phyloP scores from a whole-genome alignment of 2,888 invertebrate species.

The Ichneumon xanthorius region DNA sequence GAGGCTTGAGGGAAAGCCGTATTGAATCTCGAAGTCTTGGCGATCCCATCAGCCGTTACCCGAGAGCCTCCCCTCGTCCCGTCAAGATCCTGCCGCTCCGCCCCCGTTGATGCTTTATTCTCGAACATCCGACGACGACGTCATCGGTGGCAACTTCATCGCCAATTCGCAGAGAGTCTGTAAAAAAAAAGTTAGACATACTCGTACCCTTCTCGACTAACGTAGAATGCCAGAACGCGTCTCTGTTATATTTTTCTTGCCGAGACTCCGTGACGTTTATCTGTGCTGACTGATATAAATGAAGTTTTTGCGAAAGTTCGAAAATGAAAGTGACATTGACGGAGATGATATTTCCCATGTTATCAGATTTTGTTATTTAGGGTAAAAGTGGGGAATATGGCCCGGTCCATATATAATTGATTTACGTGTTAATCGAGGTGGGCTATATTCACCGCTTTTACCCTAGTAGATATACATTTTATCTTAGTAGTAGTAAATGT shows the following conservation, averaged over 20 bases:
- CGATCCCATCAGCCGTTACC: conserved; percentile 54
- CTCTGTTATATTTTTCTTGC: conserved; percentile 5
- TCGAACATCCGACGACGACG: conserved; percentile 4
- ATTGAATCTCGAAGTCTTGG: conserved; percentile 58
- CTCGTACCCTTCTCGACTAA: not conserved
- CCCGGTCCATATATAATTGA: too few relatives aligned
- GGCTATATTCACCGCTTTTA: too few relatives aligned
- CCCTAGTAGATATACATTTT: too few relatives aligned
- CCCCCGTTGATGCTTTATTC: conserved; percentile 28
- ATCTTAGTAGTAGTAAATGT: too few relatives aligned
- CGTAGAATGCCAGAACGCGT: not conserved
- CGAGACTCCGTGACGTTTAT: conserved; percentile 9
- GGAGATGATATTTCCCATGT: not conserved
- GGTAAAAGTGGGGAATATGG: too few relatives aligned
- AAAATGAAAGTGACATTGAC: not conserved
- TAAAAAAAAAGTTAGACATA: conserved; percentile 22
- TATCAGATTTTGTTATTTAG: not conserved
- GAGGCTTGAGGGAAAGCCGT: conserved; percentile 51
- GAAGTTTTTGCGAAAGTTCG: not conserved
- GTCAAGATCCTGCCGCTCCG: conserved; percentile 1
- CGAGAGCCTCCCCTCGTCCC: not conserved
- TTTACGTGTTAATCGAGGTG: too few relatives aligned
- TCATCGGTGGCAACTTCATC: conserved; percentile 19
- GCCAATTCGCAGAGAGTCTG: conserved; percentile 4
- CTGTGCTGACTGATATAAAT: conserved; percentile 18